Conservation (phyloP, 2,888 invertebrate genomes). For the Epicampocera succincta region DNA sequence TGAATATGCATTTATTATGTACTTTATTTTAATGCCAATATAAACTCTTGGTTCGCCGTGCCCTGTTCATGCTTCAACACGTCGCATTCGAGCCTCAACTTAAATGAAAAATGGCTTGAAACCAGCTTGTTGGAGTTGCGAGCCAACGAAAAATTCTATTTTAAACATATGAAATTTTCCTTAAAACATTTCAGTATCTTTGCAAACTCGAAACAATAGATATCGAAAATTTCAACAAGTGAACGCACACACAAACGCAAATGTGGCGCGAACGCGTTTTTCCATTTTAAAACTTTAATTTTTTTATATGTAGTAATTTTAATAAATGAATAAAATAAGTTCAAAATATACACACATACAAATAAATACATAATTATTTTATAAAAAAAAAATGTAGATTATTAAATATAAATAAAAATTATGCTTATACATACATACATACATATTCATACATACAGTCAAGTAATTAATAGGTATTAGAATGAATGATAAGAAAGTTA, state of each 20-base stretch:
- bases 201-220: conserved; percentile 71
- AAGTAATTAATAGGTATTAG: conserved; percentile 19
- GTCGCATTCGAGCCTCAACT: background rate
- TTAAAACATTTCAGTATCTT: conserved; percentile 70
- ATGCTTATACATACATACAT: conserved; percentile 3
- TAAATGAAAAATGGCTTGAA: conserved; percentile 23
- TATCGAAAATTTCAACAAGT: conserved; percentile 58
- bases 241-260: background rate
- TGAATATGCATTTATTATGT: too few relatives aligned
- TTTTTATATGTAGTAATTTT: conserved; percentile 51
- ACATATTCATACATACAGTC: background rate
- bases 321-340: conserved; percentile 60
- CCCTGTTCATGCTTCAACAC: conserved; percentile 21
- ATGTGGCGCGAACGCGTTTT: conserved; percentile 65
- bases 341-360: conserved; percentile 36
- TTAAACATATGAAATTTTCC: conserved; percentile 63
- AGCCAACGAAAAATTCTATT: conserved; percentile 33
- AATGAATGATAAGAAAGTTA: conserved; percentile 15
- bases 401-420: conserved; percentile 39
- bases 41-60: background rate
- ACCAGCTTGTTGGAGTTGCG: conserved; percentile 25
- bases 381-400: conserved; percentile 28
- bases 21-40: too few relatives aligned
- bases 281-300: conserved; percentile 14
- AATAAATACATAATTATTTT: conserved; percentile 16